Evolutionary conservation across 2,113 vertebrate species (phyloP).

Genomic region (Piprites chloris): DNA sequence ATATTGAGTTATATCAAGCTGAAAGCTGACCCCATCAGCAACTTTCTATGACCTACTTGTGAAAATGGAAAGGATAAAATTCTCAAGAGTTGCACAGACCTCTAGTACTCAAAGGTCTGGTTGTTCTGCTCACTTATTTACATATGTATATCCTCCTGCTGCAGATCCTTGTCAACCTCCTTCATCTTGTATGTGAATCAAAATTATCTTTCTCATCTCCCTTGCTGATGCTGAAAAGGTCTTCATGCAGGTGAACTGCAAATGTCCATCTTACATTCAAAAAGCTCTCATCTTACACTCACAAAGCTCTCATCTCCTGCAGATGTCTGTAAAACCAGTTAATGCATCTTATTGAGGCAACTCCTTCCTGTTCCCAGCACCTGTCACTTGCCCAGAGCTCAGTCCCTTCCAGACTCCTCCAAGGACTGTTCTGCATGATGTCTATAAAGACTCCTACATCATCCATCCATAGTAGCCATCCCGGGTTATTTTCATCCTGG

Average conservation of each 20-base stretch:
- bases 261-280: not conserved
- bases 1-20: not conserved
- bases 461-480: not conserved
- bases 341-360: not conserved
- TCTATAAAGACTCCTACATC: not conserved
- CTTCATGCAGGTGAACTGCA: not conserved
- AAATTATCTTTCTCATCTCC: not conserved
- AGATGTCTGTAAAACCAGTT: not conserved
- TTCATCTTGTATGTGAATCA: not conserved
- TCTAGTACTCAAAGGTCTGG: not conserved
- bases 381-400: not conserved
- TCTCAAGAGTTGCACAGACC: not conserved
- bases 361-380: not conserved
- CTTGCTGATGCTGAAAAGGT: not conserved
- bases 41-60: not conserved
- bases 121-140: not conserved
- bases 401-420: not conserved
- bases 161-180: not conserved
- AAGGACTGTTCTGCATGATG: not conserved
- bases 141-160: not conserved
- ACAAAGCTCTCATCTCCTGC: not conserved
- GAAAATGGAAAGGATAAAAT: not conserved
- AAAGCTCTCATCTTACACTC: not conserved
- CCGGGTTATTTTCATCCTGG: not conserved
- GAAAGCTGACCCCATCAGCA: not conserved